Conservation (phyloP, 2,888 invertebrate genomes). For the Coleophora deauratella region DNA sequence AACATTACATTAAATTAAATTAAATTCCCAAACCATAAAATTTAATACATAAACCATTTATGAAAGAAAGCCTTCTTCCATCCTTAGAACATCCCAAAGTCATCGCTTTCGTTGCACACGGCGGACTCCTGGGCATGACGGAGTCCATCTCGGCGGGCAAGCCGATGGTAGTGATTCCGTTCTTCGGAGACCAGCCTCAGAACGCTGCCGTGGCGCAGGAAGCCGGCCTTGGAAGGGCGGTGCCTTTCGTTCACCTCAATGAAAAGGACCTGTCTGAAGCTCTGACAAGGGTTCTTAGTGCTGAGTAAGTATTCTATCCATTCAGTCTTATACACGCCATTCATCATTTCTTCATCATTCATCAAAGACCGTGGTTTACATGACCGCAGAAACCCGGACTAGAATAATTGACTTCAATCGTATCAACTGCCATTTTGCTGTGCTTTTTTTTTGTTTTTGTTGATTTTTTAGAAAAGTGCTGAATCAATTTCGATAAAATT, state of each 20-base stretch:
- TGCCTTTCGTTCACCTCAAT: constrained; percentile 62
- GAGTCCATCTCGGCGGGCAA: constrained; percentile 77
- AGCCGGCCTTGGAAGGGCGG: constrained; percentile 64
- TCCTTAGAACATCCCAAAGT: constrained; percentile 74
- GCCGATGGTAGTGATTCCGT: constrained; percentile 75
- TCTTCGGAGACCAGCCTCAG: constrained; percentile 76
- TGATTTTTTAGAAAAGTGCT: too few relatives aligned
- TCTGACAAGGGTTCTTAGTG: constrained; percentile 62
- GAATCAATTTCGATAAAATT: too few relatives aligned
- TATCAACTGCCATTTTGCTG: too few relatives aligned
- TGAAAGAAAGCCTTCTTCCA: neutral
- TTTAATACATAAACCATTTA: neutral
- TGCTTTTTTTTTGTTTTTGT: too few relatives aligned
- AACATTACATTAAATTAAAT: neutral
- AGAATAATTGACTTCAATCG: too few relatives aligned
- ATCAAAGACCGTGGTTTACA: too few relatives aligned
- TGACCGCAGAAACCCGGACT: too few relatives aligned
- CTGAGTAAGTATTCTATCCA: constrained; percentile 65
- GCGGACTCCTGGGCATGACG: constrained; percentile 75
- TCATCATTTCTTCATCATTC: too few relatives aligned
- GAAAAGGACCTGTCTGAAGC: constrained; percentile 68
- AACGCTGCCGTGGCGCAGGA: constrained; percentile 70
- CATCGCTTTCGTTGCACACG: constrained; percentile 75
- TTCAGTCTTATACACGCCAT: neutral
- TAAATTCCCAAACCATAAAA: neutral